phyloP scores from a whole-genome alignment of 1,140 invertebrate species.

The Ceratosolen fusciceps region DNA sequence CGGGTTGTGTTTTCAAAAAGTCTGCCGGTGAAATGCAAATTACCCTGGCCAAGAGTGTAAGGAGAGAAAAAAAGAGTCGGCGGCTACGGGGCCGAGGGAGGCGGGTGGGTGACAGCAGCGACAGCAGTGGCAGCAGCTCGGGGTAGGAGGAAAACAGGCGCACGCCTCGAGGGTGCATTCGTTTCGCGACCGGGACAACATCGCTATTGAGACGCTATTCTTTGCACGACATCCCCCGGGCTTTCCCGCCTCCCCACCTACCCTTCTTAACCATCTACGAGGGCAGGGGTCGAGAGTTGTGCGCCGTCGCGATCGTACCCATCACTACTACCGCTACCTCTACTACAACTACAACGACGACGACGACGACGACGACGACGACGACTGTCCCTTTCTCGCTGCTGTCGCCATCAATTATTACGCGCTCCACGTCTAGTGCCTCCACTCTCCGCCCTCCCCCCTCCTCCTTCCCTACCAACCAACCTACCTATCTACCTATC shows the following conservation, averaged over 20 bases:
- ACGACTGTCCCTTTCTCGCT: too few species aligned
- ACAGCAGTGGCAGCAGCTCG: too few species aligned
- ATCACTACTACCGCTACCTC: slow-evolving; percentile 20
- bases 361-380: too few species aligned
- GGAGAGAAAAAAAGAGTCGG: neutral
- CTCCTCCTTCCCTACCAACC: neutral
- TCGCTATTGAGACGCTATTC: slow-evolving; percentile 41
- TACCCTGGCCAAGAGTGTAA: neutral
- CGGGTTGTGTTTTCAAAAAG: slow-evolving; percentile 26
- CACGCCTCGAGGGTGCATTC: slow-evolving; percentile 34
- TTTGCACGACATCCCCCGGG: slow-evolving; percentile 21
- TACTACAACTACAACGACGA: too few species aligned
- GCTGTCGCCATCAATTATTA: slow-evolving; percentile 55
- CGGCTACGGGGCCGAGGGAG: neutral
- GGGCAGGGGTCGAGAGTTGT: neutral
- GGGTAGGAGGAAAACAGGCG: slow-evolving; percentile 33
- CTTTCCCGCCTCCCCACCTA: too few species aligned
- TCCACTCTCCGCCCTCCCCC: neutral
- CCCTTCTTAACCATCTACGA: too few species aligned
- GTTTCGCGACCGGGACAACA: slow-evolving; percentile 14
- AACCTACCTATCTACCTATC: neutral
- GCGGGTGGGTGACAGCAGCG: slow-evolving; percentile 19
- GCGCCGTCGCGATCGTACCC: neutral
- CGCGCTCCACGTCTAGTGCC: slow-evolving; percentile 52
- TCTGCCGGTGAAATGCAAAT: slow-evolving; percentile 17